Conservation (phyloP, 2,888 invertebrate genomes). For the Agonopterix subpropinquella region DNA sequence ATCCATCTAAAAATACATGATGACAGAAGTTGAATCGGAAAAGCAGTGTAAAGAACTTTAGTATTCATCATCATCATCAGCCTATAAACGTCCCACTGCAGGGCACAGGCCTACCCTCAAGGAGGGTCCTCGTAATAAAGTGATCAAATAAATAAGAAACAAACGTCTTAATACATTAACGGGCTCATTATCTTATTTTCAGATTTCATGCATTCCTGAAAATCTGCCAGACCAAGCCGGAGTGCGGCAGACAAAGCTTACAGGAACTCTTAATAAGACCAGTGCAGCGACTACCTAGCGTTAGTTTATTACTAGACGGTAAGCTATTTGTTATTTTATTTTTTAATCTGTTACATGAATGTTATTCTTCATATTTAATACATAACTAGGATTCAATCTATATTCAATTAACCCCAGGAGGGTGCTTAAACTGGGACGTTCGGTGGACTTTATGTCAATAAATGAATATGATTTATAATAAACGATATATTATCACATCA, state of each 20-base stretch:
- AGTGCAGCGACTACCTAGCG: slow-evolving; percentile 97
- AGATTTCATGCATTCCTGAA: slow-evolving; percentile 98
- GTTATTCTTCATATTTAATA: too few species aligned
- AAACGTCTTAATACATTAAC: background rate
- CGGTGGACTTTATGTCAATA: too few species aligned
- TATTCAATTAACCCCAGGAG: too few species aligned
- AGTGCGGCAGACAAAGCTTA: slow-evolving; percentile 96
- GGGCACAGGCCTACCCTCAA: too few species aligned
- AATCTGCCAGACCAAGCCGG: slow-evolving; percentile 94
- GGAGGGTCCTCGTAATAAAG: too few species aligned
- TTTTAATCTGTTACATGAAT: background rate
- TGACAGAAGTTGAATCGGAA: background rate
- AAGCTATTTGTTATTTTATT: slow-evolving; percentile 26
- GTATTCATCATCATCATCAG: too few species aligned
- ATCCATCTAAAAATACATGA: background rate
- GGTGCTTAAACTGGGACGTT: too few species aligned
- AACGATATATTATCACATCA: too few species aligned
- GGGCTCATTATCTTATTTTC: slow-evolving; percentile 23
- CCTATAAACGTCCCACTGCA: too few species aligned
- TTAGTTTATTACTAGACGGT: slow-evolving; percentile 95
- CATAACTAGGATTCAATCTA: too few species aligned
- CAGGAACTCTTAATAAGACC: slow-evolving; percentile 98
- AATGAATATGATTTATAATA: too few species aligned
- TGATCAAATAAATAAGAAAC: background rate
- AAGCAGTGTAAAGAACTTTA: too few species aligned